Percentiles rank a stretch among this genome's conserved stretches.
Evolutionary conservation across 2,113 vertebrate species (phyloP).

Genomic region (Epinephelus cyanopodus): DNA sequence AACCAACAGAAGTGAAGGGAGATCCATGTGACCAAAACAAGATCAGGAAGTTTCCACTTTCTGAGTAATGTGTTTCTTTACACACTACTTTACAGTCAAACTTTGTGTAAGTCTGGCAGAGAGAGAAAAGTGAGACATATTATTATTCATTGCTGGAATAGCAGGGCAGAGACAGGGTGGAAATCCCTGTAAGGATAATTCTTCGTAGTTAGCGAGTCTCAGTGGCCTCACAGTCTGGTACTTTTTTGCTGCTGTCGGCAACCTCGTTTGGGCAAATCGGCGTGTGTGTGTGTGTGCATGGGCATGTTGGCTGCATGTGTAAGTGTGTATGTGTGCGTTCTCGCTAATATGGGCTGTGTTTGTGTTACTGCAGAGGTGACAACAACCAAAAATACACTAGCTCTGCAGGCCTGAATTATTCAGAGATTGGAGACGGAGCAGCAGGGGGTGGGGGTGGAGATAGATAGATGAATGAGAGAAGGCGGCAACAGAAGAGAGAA

Average conservation of each 20-base stretch:
- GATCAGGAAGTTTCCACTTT: background rate
- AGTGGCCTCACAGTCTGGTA: background rate
- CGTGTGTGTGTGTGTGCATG: background rate
- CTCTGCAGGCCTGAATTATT: slow-evolving; percentile 71
- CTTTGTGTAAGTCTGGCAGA: slow-evolving; percentile 16
- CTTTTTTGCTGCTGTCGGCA: slow-evolving; percentile 18
- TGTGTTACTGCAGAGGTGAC: slow-evolving; percentile 66
- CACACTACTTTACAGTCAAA: slow-evolving; percentile 3
- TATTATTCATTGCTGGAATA: slow-evolving; percentile 31
- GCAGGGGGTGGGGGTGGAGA: slow-evolving; percentile 22
- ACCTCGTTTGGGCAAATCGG: background rate
- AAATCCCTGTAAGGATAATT: slow-evolving; percentile 40
- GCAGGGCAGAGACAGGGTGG: slow-evolving; percentile 6
- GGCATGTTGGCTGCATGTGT: background rate
- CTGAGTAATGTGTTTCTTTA: background rate
- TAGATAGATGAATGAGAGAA: slow-evolving; percentile 47
- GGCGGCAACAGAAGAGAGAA: slow-evolving; percentile 16
- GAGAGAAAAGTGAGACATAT: slow-evolving; percentile 28
- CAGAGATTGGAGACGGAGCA: slow-evolving; percentile 49
- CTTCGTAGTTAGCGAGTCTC: slow-evolving; percentile 26
- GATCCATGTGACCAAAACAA: background rate
- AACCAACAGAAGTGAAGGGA: background rate
- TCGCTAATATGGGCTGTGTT: slow-evolving; percentile 17
- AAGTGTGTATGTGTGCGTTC: background rate
- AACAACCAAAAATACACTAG: slow-evolving; percentile 65